These are phyloP conservation scores for Zoanthus gigantus DNA, from an alignment of 92 coral and sea anemone species.

Conservation along the genomic window DNA sequence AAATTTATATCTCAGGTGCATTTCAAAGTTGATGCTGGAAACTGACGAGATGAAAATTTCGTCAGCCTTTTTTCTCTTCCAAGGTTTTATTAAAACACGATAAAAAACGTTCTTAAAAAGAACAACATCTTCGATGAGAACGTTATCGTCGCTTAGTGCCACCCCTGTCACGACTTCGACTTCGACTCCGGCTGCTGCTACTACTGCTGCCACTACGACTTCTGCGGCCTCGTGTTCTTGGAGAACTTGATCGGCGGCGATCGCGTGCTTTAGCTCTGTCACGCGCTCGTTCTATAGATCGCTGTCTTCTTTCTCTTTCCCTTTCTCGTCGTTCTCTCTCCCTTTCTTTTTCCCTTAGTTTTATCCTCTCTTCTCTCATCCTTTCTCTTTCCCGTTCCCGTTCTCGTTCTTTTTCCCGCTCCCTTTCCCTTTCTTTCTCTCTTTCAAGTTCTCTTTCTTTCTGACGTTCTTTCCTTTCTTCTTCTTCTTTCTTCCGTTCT, in stretches of 20 bases:
- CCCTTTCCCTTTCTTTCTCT: constrained; percentile 46
- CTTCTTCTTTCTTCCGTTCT: constrained; percentile 56
- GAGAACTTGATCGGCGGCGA: constrained; percentile 39
- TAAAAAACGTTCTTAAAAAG: no score
- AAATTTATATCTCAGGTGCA: no score
- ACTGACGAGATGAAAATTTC: no score
- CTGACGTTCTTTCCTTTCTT: constrained; percentile 65
- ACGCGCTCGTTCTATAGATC: constrained; percentile 29
- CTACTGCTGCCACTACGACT: constrained; percentile 49
- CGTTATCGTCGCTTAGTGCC: constrained; percentile 21
- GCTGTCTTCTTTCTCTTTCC: constrained; percentile 25
- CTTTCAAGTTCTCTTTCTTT: constrained; percentile 57
- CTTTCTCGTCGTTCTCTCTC: constrained; percentile 2
- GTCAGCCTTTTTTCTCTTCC: no score
- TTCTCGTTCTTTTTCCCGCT: constrained; percentile 71
- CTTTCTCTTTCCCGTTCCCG: constrained; percentile 66
- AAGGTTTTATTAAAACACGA: no score
- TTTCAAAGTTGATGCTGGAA: no score
- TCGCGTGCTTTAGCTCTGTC: constrained; percentile 43
- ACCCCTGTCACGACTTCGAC: constrained; percentile 45
- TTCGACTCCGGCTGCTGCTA: constrained; percentile 34
- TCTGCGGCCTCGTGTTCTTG: constrained; percentile 38
- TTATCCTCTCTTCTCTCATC: constrained; percentile 59
- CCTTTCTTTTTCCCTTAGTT: constrained; percentile 53
- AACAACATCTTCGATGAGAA: no score